Evolutionary conservation across 2,888 invertebrate genomes (phyloP), one percentile per base, ranked within the genome.

Genomic region (Xestobium rufovillosum): DNA sequence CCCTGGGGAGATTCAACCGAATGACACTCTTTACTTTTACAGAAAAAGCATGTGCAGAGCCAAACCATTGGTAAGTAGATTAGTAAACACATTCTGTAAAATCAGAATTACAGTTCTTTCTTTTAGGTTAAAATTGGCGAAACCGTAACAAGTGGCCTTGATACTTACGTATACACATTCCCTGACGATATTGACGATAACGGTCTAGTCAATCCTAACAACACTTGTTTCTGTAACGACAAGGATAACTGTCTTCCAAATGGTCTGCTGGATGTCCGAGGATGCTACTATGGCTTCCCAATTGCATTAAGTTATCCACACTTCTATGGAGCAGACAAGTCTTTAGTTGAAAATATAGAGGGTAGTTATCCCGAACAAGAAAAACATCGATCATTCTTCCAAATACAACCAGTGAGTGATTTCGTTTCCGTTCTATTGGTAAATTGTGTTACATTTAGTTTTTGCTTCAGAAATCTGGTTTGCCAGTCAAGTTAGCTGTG

Each of bases 281-380:
- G 82, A 34, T 91, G 91, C 55, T 90, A 90, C 65, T 90, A 89
- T 55, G 89, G 90, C 1, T 90, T 90, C 59, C 91, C 91, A 0
- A 88, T 91, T 28, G 84, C 87, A 0, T 67, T 90, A 3, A 89
- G 90, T 26, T 87, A 83, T 61, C 91, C 91, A 0, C 91, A 92
- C 60, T 91, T 88, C 61, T 78, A 83, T 60, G 75, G 83, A 43
- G 76, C 80, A 0, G 84, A 86, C 45, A 72, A 76, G 0, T 59
- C 71, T 0, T 64, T 87, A 1, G 63, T 72, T 41, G 70, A 73
- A 33, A 76, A 76, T 35, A 73, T 89, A 0, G 79, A 80, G 3
- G 87, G 88, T 12, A 61, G 80, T 9, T 45, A 62, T 26, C 86
- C 89, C 0, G 71, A 75, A 42, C 62, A 70, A 25, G 71, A 78